Base-by-base conservation (phyloP, 2,113 vertebrate genomes). In the Sitta europaea region DNA sequence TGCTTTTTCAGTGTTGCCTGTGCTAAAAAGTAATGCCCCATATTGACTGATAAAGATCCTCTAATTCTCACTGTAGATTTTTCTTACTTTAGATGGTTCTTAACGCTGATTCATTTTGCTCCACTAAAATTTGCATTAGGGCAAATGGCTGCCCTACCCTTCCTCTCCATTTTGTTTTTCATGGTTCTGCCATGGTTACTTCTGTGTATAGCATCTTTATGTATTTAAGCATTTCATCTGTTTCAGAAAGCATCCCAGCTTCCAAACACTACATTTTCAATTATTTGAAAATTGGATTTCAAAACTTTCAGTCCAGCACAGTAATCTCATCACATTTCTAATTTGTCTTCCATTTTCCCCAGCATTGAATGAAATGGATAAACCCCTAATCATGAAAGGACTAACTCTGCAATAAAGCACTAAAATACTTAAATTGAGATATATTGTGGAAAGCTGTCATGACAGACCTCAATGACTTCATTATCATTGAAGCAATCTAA, bases 281-380 rank as follows among this genome's bases (percentile, higher is more conserved):
- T 94, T 81, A 77, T 47, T 65, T 86, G 42, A 73, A 92, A 95
- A 96, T 22, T 74, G 29, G 21, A 89, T 94, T 95, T 92, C 59
- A 74, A 91, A 96, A 86, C 65, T 89, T 95, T 74, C 36, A 89
- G 35, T 73, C 27, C 58, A 83, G 74, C 43, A 50, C 73, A 74
- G 73, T 91, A 97, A 95, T 86, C 59, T 74, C 72, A 94, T 93
- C 88, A 40, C 20, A 74, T 28, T 74, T 59, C 79, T 91, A 29
- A 88, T 88, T 42, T 77, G 63, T 68, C 68, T 81, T 86, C 31
- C 68, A 63, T 86, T 80, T 86, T 74, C 47, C 33, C 12, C 47
- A 80, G 75, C 55, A 63, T 0, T 71, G 51, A 91, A 92, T 22
- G 35, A 81, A 86, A 78, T 17, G 20, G 40, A 84, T 85, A 91